These are phyloP conservation scores for Cephus runcator DNA, from an alignment of 2,888 invertebrate species.

Conservation along the genomic window DNA sequence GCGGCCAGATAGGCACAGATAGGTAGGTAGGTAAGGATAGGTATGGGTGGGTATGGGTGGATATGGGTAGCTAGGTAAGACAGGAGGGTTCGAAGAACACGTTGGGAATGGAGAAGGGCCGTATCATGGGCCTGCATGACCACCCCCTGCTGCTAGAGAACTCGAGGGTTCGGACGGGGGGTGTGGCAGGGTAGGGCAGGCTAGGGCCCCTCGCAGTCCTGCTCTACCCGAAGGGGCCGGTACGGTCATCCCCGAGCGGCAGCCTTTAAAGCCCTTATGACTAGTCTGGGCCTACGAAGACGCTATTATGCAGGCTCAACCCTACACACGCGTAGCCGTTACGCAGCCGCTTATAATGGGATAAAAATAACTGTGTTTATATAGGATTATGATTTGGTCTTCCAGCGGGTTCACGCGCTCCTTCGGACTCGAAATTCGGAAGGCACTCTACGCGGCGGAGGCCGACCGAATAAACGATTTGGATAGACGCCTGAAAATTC, in stretches of 20 bases:
- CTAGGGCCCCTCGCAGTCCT: slow-evolving; percentile 34
- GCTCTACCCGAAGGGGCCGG: slow-evolving; percentile 5
- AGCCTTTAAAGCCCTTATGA: slow-evolving; percentile 25
- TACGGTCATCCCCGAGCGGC: slow-evolving; percentile 22
- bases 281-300: not conserved
- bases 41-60: too few relatives aligned
- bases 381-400: slow-evolving; percentile 45
- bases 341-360: slow-evolving; percentile 43
- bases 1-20: not conserved
- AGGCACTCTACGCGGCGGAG: not conserved
- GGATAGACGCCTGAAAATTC: not conserved
- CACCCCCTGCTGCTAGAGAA: slow-evolving; percentile 43
- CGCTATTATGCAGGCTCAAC: slow-evolving; percentile 17
- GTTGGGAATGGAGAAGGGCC: slow-evolving; percentile 32
- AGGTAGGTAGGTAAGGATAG: not conserved
- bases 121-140: slow-evolving; percentile 41
- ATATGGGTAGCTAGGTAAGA: not conserved
- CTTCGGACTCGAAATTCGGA: not conserved
- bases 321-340: slow-evolving; percentile 22
- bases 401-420: not conserved
- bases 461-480: not conserved
- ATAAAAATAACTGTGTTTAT: slow-evolving; percentile 52
- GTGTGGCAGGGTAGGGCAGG: slow-evolving; percentile 37
- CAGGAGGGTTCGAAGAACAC: not conserved
- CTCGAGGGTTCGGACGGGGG: slow-evolving; percentile 22